Evolutionary conservation across 2,888 invertebrate species (phyloP).

Genomic region (Epirrhoe tristata): DNA sequence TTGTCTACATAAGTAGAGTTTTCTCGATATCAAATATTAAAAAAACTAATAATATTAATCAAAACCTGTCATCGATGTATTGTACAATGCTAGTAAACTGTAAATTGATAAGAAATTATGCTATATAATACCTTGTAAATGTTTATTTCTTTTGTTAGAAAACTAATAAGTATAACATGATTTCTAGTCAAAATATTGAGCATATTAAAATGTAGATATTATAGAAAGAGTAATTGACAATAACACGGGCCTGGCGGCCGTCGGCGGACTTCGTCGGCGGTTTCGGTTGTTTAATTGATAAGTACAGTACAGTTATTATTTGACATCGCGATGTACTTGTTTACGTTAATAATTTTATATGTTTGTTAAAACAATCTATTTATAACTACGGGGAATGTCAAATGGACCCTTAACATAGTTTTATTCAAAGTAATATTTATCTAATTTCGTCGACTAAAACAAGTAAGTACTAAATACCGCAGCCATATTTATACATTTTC

Average conservation of each 20-base stretch:
- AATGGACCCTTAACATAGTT: constrained; percentile 29
- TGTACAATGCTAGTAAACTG: constrained; percentile 81
- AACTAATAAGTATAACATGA: constrained; percentile 82
- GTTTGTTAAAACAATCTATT: constrained; percentile 59
- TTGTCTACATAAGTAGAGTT: constrained; percentile 59
- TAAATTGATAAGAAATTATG: constrained; percentile 81
- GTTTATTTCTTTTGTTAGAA: constrained; percentile 81
- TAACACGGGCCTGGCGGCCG: constrained; percentile 78
- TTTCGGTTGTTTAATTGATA: constrained; percentile 68
- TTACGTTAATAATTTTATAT: constrained; percentile 69
- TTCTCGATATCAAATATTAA: constrained; percentile 57
- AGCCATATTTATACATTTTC: constrained; percentile 65
- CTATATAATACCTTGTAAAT: constrained; percentile 79
- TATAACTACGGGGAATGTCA: constrained; percentile 18
- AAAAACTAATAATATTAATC: constrained; percentile 50
- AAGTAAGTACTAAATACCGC: constrained; percentile 45
- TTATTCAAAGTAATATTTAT: constrained; percentile 41
- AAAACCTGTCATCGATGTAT: constrained; percentile 77
- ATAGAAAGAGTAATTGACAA: constrained; percentile 83
- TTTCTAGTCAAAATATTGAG: constrained; percentile 86
- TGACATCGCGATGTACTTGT: constrained; percentile 59
- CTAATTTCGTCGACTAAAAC: constrained; percentile 41
- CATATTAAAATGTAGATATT: constrained; percentile 83
- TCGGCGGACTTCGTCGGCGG: constrained; percentile 47
- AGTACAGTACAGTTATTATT: constrained; percentile 71